A percentile compares a stretch with the other conserved stretches of the same genome.
Evolutionary conservation across 2,797 vertebrate species (phyloP).

Genomic region (Australoheros facetus): DNA sequence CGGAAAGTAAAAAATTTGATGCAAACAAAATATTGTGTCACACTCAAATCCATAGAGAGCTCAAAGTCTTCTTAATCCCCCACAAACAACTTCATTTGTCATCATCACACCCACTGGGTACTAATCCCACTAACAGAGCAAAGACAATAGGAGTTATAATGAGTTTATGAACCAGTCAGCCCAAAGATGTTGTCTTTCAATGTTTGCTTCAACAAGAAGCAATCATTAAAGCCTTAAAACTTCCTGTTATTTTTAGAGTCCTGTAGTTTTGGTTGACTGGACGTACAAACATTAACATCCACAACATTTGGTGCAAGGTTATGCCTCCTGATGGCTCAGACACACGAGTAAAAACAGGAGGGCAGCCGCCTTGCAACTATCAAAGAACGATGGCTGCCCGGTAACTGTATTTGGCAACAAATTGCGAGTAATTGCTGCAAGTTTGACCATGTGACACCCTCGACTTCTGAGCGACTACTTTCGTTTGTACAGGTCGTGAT

Average conservation of each 20-base stretch:
- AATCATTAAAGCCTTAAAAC: not conserved
- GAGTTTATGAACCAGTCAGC: slow-evolving; percentile 22
- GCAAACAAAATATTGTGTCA: slow-evolving; percentile 77
- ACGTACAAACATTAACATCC: not conserved
- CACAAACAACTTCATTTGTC: slow-evolving; percentile 82
- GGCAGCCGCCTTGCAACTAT: not conserved
- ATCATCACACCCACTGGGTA: slow-evolving; percentile 57
- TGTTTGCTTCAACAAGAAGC: not conserved
- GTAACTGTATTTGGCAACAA: not conserved
- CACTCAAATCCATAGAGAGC: slow-evolving; percentile 80
- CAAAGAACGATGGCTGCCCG: rapidly evolving
- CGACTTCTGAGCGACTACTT: not conserved
- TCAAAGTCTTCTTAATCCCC: slow-evolving; percentile 78
- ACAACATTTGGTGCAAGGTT: not conserved
- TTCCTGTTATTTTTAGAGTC: not conserved
- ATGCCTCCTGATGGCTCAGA: not conserved
- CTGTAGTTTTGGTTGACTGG: not conserved
- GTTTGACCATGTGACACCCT: not conserved
- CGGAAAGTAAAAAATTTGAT: slow-evolving; percentile 65
- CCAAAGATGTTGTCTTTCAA: not conserved
- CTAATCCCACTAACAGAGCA: slow-evolving; percentile 62
- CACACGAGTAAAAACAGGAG: not conserved
- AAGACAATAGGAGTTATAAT: slow-evolving; percentile 17
- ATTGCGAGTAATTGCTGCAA: not conserved
- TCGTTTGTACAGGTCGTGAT: not conserved